phyloP scores from a whole-genome alignment of 2,113 vertebrate genomes.

The Ranitomeya imitator region DNA sequence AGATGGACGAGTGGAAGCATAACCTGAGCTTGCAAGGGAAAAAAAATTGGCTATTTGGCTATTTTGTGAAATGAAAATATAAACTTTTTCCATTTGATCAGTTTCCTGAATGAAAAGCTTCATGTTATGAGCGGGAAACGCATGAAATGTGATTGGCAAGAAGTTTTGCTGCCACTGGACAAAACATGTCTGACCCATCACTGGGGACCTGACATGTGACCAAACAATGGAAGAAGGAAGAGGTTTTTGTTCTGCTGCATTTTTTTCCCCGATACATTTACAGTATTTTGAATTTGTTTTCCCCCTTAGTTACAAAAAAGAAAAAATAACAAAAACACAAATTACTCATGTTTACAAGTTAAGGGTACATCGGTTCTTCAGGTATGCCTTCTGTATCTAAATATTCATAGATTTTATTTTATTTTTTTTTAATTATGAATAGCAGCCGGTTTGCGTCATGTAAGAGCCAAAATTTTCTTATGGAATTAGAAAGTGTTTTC shows the following conservation, averaged over 20 bases:
- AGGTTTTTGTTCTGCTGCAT: not conserved
- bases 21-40: conserved; percentile 75
- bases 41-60: conserved; percentile 65
- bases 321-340: not conserved
- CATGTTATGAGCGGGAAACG: conserved; percentile 14
- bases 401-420: conserved; percentile 60
- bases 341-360: conserved; percentile 75
- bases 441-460: conserved; percentile 68
- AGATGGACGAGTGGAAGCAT: conserved; percentile 69
- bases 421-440: conserved; percentile 64
- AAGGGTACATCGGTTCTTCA: conserved; percentile 75
- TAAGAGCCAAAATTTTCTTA: conserved; percentile 57
- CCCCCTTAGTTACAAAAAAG: not conserved
- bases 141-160: conserved; percentile 1
- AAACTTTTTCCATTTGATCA: conserved; percentile 10
- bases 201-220: conserved; percentile 35
- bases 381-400: conserved; percentile 66
- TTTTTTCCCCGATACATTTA: not conserved
- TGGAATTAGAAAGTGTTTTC: conserved; percentile 9
- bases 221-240: conserved; percentile 31
- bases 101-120: conserved; percentile 58
- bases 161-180: not conserved
- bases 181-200: conserved; percentile 15
- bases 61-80: conserved; percentile 1
- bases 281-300: not conserved